Percentiles rank a stretch among this genome's conserved stretches.
Conservation (phyloP, 2,888 invertebrate species). For the Aspidapion aeneum region DNA sequence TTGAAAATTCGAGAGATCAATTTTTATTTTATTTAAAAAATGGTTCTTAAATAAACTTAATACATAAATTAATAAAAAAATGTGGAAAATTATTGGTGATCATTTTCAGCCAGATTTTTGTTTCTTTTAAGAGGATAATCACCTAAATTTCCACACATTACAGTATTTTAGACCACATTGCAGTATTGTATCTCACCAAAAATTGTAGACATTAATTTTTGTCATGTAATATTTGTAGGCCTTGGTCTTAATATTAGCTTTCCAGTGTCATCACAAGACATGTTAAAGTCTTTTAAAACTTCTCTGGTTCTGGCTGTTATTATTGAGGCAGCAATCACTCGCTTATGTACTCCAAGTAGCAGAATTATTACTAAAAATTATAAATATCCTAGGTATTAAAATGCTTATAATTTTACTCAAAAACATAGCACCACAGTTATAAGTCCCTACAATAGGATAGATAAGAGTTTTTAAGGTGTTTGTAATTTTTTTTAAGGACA, state of each 20-base stretch:
- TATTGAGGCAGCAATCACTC: constrained; percentile 95
- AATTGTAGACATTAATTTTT: constrained; percentile 12
- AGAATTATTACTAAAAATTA: constrained; percentile 72
- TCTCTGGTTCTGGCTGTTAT: constrained; percentile 88
- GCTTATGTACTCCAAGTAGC: constrained; percentile 88
- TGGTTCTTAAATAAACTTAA: background rate
- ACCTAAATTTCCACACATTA: too few relatives aligned
- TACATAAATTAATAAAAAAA: background rate
- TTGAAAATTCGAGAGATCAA: too few relatives aligned
- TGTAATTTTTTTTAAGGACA: too few relatives aligned
- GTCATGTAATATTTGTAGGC: constrained; percentile 54
- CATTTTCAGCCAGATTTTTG: too few relatives aligned
- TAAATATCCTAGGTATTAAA: background rate
- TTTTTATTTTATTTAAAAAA: background rate
- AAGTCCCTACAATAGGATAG: too few relatives aligned
- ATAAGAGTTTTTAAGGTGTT: too few relatives aligned
- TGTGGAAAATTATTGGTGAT: too few relatives aligned
- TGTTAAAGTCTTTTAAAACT: constrained; percentile 93
- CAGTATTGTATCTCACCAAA: background rate
- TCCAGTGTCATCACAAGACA: constrained; percentile 97
- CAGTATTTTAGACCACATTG: background rate
- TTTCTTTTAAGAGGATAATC: too few relatives aligned
- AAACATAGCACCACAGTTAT: too few relatives aligned
- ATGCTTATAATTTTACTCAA: background rate
- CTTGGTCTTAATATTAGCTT: constrained; percentile 91